These are phyloP conservation scores for Agriopis leucophaearia DNA, from an alignment of 2,888 invertebrate species.

Conservation along the genomic window DNA sequence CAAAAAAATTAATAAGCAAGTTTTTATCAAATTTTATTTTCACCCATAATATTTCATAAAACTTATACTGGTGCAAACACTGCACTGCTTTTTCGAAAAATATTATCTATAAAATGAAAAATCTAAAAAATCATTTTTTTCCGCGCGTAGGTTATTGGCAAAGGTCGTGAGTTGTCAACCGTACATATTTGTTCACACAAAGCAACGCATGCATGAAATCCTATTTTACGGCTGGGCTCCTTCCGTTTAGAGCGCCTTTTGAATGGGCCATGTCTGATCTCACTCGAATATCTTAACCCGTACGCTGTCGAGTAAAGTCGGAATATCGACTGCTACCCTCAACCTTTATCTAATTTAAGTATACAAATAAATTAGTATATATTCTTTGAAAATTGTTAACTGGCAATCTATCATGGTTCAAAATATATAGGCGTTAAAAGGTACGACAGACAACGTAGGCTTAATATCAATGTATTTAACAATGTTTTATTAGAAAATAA, in stretches of 20 bases:
- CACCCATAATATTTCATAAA: constrained; percentile 18
- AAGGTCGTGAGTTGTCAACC: constrained; percentile 82
- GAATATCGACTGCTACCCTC: constrained; percentile 55
- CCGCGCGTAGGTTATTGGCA: constrained; percentile 69
- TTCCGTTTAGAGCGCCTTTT: constrained; percentile 82
- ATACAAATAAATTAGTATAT: too few relatives aligned
- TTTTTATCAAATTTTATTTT: constrained; percentile 11
- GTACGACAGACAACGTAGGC: too few relatives aligned
- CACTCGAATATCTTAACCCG: constrained; percentile 74
- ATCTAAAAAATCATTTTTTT: constrained; percentile 65
- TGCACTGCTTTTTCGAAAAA: constrained; percentile 28
- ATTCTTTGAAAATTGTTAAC: too few relatives aligned
- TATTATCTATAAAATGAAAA: constrained; percentile 50
- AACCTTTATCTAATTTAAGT: constrained; percentile 15
- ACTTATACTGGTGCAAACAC: constrained; percentile 18
- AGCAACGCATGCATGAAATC: constrained; percentile 84
- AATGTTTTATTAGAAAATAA: too few relatives aligned
- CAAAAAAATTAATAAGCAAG: not conserved
- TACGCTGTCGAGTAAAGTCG: constrained; percentile 59
- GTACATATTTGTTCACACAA: constrained; percentile 84
- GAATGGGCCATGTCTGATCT: constrained; percentile 77
- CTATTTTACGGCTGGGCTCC: constrained; percentile 84
- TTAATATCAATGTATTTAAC: too few relatives aligned
- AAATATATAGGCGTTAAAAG: too few relatives aligned
- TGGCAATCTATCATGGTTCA: too few relatives aligned